phyloP scores from a whole-genome alignment of 2,888 invertebrate genomes.

The Eristalis arbustorum region DNA sequence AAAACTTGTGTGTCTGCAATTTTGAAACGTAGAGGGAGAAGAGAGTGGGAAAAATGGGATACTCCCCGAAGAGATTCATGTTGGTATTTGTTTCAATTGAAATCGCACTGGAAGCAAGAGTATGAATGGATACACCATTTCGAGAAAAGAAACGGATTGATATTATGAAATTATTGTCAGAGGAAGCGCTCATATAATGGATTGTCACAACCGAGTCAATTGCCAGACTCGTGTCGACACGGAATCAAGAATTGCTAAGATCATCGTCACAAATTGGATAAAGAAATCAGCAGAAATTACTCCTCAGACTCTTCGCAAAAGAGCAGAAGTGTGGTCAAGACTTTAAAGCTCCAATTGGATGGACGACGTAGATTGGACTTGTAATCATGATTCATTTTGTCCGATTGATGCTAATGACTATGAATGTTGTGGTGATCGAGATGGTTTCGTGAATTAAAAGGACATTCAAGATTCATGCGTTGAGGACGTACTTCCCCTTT shows the following conservation, averaged over 20 bases:
- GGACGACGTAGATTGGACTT: too few relatives aligned
- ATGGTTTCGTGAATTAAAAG: too few relatives aligned
- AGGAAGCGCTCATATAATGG: not conserved
- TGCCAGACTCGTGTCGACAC: not conserved
- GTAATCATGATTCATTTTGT: too few relatives aligned
- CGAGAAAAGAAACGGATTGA: not conserved
- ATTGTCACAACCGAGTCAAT: not conserved
- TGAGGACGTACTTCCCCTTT: too few relatives aligned
- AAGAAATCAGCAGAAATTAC: not conserved
- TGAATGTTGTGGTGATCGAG: too few relatives aligned
- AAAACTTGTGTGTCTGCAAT: not conserved
- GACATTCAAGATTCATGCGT: too few relatives aligned
- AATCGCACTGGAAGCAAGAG: not conserved
- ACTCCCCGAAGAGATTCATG: not conserved
- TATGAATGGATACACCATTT: not conserved
- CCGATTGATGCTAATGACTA: too few relatives aligned
- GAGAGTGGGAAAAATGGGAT: not conserved
- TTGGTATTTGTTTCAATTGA: not conserved
- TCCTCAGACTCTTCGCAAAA: too few relatives aligned
- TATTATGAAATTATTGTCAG: not conserved
- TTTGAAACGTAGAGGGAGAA: not conserved
- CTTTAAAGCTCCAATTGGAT: too few relatives aligned
- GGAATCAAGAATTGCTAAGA: not conserved
- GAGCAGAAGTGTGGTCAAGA: too few relatives aligned
- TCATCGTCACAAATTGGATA: not conserved